Evolutionary conservation across 1,140 invertebrate species (phyloP).

Genomic region (Portunus trituberculatus): DNA sequence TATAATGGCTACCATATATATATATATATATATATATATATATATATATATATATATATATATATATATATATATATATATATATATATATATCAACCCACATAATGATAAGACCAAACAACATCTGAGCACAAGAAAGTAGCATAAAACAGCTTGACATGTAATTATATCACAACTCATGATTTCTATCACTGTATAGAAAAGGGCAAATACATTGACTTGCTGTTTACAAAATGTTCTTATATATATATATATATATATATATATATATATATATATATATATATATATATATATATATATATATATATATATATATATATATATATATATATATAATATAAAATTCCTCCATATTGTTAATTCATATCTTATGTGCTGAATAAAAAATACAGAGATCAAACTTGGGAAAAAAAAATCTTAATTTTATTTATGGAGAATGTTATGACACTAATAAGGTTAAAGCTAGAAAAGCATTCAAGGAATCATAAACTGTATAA

Average conservation of each 20-base stretch:
- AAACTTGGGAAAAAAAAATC: neutral
- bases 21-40: neutral
- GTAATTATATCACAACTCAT: neutral
- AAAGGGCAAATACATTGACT: neutral
- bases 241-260: conserved; percentile 28
- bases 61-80: conserved; percentile 44
- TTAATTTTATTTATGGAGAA: neutral
- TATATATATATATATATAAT: no score
- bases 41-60: conserved; percentile 45
- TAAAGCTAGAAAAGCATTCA: neutral
- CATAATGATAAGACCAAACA: neutral
- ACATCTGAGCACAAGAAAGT: neutral
- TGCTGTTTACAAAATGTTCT: neutral
- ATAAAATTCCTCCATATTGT: no score
- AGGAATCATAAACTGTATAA: neutral
- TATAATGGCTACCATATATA: no score
- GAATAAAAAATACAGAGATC: neutral
- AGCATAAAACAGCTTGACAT: neutral
- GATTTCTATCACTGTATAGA: neutral
- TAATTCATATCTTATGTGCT: no score
- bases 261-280: conserved; percentile 61
- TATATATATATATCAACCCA: neutral
- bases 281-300: conserved; percentile 52
- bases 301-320: conserved; percentile 15
- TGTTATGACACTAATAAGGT: neutral